Percentiles rank a stretch among this genome's conserved stretches.
These are phyloP conservation scores for Vireo griseus DNA, from an alignment of 2,797 vertebrate species.

Conservation along the genomic window DNA sequence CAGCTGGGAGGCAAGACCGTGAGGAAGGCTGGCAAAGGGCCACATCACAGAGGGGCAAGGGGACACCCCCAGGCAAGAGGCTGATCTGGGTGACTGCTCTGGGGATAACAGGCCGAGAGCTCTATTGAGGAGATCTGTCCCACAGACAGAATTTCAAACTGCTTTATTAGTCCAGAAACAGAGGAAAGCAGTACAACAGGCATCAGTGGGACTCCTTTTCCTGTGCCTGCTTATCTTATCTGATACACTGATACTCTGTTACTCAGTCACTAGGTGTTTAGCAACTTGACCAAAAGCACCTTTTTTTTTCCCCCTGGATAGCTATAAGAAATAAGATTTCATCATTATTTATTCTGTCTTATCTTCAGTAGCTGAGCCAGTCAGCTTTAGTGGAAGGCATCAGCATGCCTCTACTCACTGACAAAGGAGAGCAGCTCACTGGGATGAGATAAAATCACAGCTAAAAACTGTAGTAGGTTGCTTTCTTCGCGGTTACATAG, in stretches of 20 bases:
- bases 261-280: conserved; percentile 50
- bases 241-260: background rate
- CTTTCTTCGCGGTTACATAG: background rate
- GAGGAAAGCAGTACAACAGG: background rate
- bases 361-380: background rate
- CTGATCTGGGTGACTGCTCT: background rate
- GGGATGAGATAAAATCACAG: background rate
- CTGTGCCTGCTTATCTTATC: conserved; percentile 24
- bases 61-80: background rate
- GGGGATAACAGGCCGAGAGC: background rate
- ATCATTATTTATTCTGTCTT: conserved; percentile 45
- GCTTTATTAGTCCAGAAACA: background rate
- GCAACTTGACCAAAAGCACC: conserved; percentile 19
- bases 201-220: background rate
- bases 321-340: conserved; percentile 1
- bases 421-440: background rate
- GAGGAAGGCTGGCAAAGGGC: background rate
- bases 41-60: accelerated
- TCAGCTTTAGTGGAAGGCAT: background rate
- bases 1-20: accelerated
- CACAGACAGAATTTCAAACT: background rate
- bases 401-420: background rate
- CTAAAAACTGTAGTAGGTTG: background rate
- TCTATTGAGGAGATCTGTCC: background rate
- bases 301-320: background rate